phyloP scores from a whole-genome alignment of 2,888 invertebrate genomes.

The Tinea pellionella region DNA sequence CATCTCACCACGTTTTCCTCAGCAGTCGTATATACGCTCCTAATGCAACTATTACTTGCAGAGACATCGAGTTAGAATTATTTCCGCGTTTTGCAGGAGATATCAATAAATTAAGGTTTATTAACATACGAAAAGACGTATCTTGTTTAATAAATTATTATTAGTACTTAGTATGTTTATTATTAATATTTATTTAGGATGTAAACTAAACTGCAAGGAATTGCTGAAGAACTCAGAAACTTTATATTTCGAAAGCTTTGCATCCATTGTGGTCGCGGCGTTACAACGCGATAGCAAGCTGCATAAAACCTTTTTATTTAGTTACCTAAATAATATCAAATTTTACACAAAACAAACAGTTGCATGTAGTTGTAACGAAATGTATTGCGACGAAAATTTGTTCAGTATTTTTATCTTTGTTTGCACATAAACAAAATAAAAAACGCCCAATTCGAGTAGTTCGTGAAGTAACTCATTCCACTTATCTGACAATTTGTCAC shows the following conservation, averaged over 20 bases:
- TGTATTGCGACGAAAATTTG: too few relatives aligned
- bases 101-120: not conserved
- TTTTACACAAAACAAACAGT: too few relatives aligned
- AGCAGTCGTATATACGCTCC: not conserved
- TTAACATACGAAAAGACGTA: not conserved
- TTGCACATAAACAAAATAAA: not conserved
- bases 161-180: slow-evolving; percentile 16
- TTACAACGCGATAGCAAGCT: too few relatives aligned
- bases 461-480: slow-evolving; percentile 16
- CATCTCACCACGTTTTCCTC: slow-evolving; percentile 39
- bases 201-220: too few relatives aligned
- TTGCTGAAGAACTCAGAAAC: too few relatives aligned
- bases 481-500: slow-evolving; percentile 65
- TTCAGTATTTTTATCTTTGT: not conserved
- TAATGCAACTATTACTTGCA: slow-evolving; percentile 2
- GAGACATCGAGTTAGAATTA: not conserved
- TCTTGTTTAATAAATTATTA: not conserved
- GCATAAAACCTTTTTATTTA: too few relatives aligned
- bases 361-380: too few relatives aligned
- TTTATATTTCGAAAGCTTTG: too few relatives aligned
- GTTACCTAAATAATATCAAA: too few relatives aligned
- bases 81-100: not conserved
- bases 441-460: not conserved
- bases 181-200: not conserved
- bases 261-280: too few relatives aligned